phyloP scores from a whole-genome alignment of 2,888 invertebrate genomes.

The Tanytarsus gracilentus region DNA sequence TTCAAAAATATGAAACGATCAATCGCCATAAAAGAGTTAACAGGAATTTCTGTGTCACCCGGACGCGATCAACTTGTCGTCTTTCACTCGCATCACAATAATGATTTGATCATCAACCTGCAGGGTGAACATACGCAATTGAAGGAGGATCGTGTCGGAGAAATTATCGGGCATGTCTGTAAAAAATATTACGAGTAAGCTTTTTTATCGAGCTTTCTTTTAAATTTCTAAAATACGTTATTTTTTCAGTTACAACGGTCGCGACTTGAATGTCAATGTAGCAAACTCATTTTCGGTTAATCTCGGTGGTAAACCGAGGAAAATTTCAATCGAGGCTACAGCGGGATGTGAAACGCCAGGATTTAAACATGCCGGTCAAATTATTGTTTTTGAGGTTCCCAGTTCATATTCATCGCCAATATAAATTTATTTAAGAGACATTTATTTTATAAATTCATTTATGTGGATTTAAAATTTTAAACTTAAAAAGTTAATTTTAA shows the following conservation, averaged over 20 bases:
- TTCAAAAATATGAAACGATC: conserved; percentile 83
- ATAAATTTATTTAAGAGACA: background rate
- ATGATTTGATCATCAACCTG: conserved; percentile 82
- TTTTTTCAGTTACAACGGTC: conserved; percentile 53
- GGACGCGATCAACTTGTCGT: conserved; percentile 80
- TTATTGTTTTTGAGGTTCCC: conserved; percentile 43
- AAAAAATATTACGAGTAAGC: conserved; percentile 69
- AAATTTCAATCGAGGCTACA: conserved; percentile 40
- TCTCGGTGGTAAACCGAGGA: conserved; percentile 68
- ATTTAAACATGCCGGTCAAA: conserved; percentile 39
- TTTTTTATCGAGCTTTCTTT: conserved; percentile 24
- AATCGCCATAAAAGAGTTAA: conserved; percentile 71
- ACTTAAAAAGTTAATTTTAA: too few species aligned
- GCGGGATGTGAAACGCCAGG: conserved; percentile 39
- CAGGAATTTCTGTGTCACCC: conserved; percentile 76
- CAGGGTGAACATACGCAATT: conserved; percentile 39
- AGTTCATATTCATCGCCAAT: conserved; percentile 36
- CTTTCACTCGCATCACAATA: conserved; percentile 75
- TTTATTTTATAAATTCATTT: background rate
- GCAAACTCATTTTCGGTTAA: conserved; percentile 70
- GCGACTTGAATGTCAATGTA: conserved; percentile 62
- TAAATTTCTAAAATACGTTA: conserved; percentile 29
- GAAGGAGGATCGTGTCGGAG: conserved; percentile 71
- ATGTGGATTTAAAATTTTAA: background rate
- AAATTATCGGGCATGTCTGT: conserved; percentile 72